Conservation (phyloP, 2,113 vertebrate genomes). For the Sminthopsis crassicaudata region DNA sequence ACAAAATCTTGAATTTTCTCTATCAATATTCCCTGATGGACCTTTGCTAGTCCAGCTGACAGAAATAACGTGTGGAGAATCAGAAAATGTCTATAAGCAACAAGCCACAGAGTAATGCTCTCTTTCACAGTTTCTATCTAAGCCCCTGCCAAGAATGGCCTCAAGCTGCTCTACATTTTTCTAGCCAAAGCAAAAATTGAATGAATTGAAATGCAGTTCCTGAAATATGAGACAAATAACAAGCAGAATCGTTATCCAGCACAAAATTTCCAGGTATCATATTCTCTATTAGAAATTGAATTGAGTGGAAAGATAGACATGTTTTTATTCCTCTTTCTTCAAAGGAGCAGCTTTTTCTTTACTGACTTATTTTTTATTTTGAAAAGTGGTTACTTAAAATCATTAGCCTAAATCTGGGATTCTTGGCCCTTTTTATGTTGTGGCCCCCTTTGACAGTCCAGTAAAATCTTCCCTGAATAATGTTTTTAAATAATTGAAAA, state of each 20-base stretch:
- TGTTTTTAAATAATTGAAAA: not conserved
- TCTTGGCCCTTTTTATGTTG: not conserved
- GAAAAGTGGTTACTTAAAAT: constrained; percentile 65
- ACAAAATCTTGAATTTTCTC: constrained; percentile 16
- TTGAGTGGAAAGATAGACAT: constrained; percentile 71
- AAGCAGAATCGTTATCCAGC: constrained; percentile 33
- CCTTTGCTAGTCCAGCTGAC: not conserved
- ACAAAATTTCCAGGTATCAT: constrained; percentile 52
- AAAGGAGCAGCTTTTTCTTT: constrained; percentile 58
- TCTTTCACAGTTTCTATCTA: constrained; percentile 16
- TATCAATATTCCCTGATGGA: constrained; percentile 29
- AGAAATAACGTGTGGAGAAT: not conserved
- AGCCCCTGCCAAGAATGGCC: not conserved
- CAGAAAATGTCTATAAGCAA: not conserved
- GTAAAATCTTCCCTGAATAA: not conserved
- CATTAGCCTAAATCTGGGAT: constrained; percentile 4
- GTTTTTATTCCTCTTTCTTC: constrained; percentile 78
- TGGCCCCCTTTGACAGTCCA: not conserved
- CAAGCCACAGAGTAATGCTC: not conserved
- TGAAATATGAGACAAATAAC: constrained; percentile 57
- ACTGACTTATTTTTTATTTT: constrained; percentile 55
- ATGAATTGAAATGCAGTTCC: not conserved
- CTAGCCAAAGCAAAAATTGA: constrained; percentile 43
- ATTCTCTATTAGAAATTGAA: constrained; percentile 68
- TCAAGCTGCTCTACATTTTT: constrained; percentile 27